These are phyloP conservation scores for Serripes groenlandicus DNA, from an alignment of 2,888 invertebrate genomes.

Conservation along the genomic window DNA sequence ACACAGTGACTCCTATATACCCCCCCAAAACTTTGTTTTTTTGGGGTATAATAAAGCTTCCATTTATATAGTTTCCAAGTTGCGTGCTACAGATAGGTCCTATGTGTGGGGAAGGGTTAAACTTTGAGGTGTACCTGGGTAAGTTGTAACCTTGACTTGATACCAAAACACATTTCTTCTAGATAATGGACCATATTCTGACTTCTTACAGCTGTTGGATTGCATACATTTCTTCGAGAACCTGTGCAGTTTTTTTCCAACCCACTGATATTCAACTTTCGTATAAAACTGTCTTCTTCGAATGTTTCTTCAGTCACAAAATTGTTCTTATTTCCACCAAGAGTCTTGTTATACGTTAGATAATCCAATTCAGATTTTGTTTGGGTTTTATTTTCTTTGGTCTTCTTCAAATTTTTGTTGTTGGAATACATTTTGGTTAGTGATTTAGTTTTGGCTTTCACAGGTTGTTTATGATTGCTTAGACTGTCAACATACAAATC, in stretches of 20 bases:
- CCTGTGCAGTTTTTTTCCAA: not conserved
- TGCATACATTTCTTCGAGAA: not conserved
- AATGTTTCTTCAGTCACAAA: too few species aligned
- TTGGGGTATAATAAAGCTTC: too few species aligned
- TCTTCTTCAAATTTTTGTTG: too few species aligned
- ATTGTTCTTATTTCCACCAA: too few species aligned
- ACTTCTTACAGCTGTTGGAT: conserved; percentile 12
- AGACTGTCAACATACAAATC: too few species aligned
- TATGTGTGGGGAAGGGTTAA: not conserved
- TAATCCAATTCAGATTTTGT: not conserved
- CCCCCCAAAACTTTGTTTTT: too few species aligned
- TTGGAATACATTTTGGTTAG: too few species aligned
- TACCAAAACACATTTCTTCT: conserved; percentile 9
- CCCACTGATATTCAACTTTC: not conserved
- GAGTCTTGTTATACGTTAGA: not conserved
- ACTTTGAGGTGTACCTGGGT: not conserved
- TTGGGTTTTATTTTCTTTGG: too few species aligned
- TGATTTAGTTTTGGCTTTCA: too few species aligned
- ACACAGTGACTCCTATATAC: not conserved
- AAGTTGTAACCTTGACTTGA: not conserved
- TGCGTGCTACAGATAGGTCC: too few species aligned
- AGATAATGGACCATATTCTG: conserved; percentile 12
- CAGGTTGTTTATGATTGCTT: too few species aligned
- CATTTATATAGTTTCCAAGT: too few species aligned
- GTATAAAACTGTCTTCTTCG: not conserved